A percentile compares a stretch with the other conserved stretches of the same genome.
These are phyloP conservation scores for Ranitomeya variabilis DNA, from an alignment of 2,113 vertebrate genomes.

Conservation along the genomic window DNA sequence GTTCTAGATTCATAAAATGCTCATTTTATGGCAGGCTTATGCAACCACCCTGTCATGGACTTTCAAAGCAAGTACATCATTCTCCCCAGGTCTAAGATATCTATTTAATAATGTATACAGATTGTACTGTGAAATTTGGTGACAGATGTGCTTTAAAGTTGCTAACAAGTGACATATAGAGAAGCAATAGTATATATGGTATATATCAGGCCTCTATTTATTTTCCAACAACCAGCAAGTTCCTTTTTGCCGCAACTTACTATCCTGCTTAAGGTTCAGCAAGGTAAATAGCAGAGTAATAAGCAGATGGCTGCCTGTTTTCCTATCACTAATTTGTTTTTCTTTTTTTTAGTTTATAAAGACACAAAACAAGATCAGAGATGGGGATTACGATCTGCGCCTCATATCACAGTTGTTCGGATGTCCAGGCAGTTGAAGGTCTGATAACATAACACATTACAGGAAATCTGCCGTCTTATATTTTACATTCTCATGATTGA, in stretches of 20 bases:
- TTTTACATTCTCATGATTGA: conserved; percentile 11
- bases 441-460: not conserved
- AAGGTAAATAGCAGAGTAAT: not conserved
- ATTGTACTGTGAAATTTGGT: too few relatives aligned
- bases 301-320: not conserved
- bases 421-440: not conserved
- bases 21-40: too few relatives aligned
- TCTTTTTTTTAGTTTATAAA: not conserved
- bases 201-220: not conserved
- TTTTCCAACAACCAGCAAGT: not conserved
- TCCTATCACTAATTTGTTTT: not conserved
- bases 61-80: too few relatives aligned
- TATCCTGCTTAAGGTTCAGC: not conserved
- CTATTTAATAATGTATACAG: too few relatives aligned
- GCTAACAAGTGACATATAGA: too few relatives aligned
- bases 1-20: too few relatives aligned
- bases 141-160: too few relatives aligned
- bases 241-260: not conserved
- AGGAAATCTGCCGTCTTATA: not conserved
- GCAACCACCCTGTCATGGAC: too few relatives aligned
- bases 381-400: not conserved
- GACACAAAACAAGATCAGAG: not conserved
- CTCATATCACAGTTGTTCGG: not conserved
- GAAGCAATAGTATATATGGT: not conserved
- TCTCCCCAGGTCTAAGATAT: too few relatives aligned